These are phyloP conservation scores for Aramus guarauna DNA, from an alignment of 2,113 vertebrate species.

Conservation along the genomic window DNA sequence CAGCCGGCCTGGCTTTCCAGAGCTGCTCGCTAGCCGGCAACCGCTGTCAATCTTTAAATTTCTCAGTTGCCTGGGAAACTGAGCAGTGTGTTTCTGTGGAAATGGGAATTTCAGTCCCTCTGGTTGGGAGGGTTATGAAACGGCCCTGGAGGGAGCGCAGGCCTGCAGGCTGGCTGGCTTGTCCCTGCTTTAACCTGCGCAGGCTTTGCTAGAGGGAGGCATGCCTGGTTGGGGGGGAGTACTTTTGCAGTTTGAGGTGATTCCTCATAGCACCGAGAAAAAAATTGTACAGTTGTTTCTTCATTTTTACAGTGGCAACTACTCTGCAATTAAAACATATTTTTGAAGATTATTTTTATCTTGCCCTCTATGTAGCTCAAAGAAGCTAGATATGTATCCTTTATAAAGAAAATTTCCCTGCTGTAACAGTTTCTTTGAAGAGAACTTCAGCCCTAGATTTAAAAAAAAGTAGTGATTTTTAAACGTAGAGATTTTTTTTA, in stretches of 20 bases:
- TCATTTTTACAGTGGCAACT: not conserved
- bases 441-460: not conserved
- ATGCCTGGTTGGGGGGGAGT: not conserved
- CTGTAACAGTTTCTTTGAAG: not conserved
- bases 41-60: fast-evolving
- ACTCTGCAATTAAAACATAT: not conserved
- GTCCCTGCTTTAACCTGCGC: fast-evolving
- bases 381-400: fast-evolving
- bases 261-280: not conserved
- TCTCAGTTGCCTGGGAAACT: not conserved
- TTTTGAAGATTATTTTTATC: not conserved
- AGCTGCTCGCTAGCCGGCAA: not conserved
- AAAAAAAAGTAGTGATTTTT: not conserved
- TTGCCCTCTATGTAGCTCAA: not conserved
- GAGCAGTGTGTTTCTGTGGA: not conserved
- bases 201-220: too few relatives aligned
- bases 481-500: not conserved
- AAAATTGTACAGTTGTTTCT: not conserved
- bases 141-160: fast-evolving
- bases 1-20: not conserved
- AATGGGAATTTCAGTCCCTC: not conserved
- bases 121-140: not conserved
- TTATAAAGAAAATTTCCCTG: not conserved
- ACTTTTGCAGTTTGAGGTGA: too few relatives aligned
- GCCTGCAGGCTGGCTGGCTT: not conserved